Base-by-base conservation (phyloP, 2,797 vertebrate genomes). In the Alca torda region DNA sequence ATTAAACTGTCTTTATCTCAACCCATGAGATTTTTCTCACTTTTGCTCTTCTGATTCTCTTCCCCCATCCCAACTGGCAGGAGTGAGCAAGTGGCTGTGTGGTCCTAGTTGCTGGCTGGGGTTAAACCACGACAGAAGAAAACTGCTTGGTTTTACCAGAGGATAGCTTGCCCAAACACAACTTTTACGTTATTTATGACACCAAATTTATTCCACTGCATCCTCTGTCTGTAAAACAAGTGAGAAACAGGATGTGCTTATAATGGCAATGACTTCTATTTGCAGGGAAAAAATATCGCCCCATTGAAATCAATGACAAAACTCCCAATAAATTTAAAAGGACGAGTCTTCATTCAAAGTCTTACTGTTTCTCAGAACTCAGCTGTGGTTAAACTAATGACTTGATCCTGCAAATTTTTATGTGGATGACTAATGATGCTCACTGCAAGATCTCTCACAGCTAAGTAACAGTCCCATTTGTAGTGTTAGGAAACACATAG, bases 401-500 rank as follows among this genome's bases (percentile, higher is more conserved):
- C 19, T 79, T 35, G 21, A 65, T 81, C 20, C 21, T 54, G 30
- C 6, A 43, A 9, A 28, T 63, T 53, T 79, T 72, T 39, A 1
- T 28, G 41, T 23, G 30, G 26, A 17, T 41, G 31, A 83, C 25
- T 50, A 61, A 20, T 51, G 59, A 21, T 4, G 14, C 23, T 65
- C 1, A 0, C 37, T 64, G 48, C 0, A 3, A 65, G 64, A 81
- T n/a, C 37, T 64, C 53, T 28, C 59, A 65, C 28, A 46, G 43
- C 13, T 23, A 48, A 78, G 56, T 51, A 70, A 50, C 18, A 23
- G 28, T n/a, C 48, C 4, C 21, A 24, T 41, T 50, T 79, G 18
- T 24, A 43, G 37, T 7, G 6, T 23, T 46, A 43, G 51, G n/a
- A 57, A 89, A 77, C 5, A 28, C 33, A 41, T 1, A 76, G 60